Conservation (phyloP, 1,140 invertebrate species). For the Cydia pomonella region DNA sequence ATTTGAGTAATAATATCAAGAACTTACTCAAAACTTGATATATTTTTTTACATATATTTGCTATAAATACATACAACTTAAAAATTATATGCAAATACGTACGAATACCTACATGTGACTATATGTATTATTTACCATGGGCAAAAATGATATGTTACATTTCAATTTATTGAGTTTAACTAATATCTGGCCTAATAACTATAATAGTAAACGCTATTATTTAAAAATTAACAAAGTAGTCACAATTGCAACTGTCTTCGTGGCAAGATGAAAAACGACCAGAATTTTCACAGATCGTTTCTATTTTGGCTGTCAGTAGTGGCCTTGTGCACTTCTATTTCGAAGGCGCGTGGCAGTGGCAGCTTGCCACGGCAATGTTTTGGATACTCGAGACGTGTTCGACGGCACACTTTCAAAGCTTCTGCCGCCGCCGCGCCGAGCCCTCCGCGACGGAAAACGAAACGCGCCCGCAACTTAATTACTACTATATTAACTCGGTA, state of each 20-base stretch:
- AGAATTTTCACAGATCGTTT: constrained; percentile 54
- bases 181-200: neutral
- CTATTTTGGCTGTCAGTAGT: constrained; percentile 72
- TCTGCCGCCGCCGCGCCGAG: neutral
- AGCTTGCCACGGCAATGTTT: constrained; percentile 72
- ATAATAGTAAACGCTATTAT: neutral
- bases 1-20: no score
- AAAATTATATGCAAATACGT: no score
- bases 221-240: neutral
- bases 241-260: neutral
- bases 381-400: constrained; percentile 46
- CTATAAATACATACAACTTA: no score
- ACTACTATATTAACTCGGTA: constrained; percentile 68
- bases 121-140: no score
- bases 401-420: constrained; percentile 62
- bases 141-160: no score
- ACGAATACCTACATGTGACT: no score
- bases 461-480: constrained; percentile 52
- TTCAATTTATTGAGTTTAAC: neutral
- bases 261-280: constrained; percentile 36
- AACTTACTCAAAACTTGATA: no score
- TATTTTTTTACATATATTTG: no score
- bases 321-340: constrained; percentile 72
- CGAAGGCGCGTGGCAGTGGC: constrained; percentile 53
- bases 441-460: constrained; percentile 21